A percentile compares a stretch with the other conserved stretches of the same genome.
phyloP scores from a whole-genome alignment of 2,113 vertebrate genomes.

The Scytalopus superciliaris region DNA sequence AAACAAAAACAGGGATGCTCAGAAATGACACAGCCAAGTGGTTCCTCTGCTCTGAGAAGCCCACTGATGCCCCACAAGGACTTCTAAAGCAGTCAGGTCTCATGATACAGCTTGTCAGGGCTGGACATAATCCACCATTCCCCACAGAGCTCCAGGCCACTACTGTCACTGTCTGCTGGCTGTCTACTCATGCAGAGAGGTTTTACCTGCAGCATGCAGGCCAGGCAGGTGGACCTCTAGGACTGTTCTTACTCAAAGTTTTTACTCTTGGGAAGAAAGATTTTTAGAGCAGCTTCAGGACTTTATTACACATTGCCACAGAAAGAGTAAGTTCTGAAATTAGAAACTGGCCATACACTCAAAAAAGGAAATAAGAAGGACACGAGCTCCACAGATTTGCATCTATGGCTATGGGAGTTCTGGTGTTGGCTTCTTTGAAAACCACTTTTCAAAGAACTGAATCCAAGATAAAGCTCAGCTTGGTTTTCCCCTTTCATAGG shows the following conservation, averaged over 20 bases:
- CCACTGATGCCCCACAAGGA: accelerated
- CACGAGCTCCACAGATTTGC: neutral
- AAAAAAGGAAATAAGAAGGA: neutral
- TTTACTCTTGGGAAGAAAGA: neutral
- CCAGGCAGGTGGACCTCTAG: neutral
- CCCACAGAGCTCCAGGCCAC: neutral
- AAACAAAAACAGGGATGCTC: neutral
- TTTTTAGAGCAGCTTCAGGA: neutral
- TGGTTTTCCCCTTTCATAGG: neutral
- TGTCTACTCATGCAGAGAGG: neutral
- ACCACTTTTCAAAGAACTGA: neutral
- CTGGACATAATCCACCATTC: neutral
- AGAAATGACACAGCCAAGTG: accelerated
- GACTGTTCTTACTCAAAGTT: neutral
- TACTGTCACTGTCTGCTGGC: neutral
- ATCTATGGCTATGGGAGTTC: neutral
- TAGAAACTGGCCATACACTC: neutral
- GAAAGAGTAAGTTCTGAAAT: neutral
- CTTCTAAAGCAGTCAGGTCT: neutral
- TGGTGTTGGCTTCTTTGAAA: neutral
- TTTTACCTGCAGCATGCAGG: neutral
- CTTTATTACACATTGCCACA: neutral
- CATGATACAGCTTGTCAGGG: neutral
- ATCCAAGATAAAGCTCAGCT: neutral
- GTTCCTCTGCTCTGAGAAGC: neutral